Conservation (phyloP, 2,888 invertebrate species). For the Hedya salicella region DNA sequence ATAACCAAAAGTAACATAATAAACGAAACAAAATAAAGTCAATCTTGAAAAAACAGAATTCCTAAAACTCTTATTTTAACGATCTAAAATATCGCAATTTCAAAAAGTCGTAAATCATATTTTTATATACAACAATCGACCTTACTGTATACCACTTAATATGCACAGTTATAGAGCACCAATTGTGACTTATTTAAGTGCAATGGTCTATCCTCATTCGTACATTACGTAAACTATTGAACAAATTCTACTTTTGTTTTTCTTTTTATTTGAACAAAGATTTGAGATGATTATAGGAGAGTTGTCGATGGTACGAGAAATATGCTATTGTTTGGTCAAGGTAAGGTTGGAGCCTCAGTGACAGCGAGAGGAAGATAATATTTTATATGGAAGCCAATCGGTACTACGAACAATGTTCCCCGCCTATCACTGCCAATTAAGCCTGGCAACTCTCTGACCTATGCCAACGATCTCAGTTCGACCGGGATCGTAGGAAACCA, state of each 20-base stretch:
- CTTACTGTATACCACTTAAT: not conserved
- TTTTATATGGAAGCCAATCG: too few relatives aligned
- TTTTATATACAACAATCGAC: not conserved
- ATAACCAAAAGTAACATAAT: not conserved
- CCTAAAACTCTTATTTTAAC: not conserved
- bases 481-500: too few relatives aligned
- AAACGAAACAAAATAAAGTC: not conserved
- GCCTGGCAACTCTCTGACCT: too few relatives aligned
- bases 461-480: too few relatives aligned
- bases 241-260: conserved; percentile 25
- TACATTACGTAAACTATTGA: conserved; percentile 19
- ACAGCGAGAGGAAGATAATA: not conserved
- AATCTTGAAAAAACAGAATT: conserved; percentile 7
- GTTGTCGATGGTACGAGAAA: conserved; percentile 25
- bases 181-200: conserved; percentile 2
- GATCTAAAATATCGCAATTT: not conserved
- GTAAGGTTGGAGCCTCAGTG: conserved; percentile 1
- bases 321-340: conserved; percentile 22
- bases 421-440: too few relatives aligned
- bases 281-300: conserved; percentile 28
- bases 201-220: conserved; percentile 5
- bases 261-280: conserved; percentile 26
- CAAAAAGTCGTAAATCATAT: not conserved
- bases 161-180: not conserved
- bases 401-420: too few relatives aligned